Conservation (phyloP, 2,113 vertebrate species). For the Meleagris gallopavo region DNA sequence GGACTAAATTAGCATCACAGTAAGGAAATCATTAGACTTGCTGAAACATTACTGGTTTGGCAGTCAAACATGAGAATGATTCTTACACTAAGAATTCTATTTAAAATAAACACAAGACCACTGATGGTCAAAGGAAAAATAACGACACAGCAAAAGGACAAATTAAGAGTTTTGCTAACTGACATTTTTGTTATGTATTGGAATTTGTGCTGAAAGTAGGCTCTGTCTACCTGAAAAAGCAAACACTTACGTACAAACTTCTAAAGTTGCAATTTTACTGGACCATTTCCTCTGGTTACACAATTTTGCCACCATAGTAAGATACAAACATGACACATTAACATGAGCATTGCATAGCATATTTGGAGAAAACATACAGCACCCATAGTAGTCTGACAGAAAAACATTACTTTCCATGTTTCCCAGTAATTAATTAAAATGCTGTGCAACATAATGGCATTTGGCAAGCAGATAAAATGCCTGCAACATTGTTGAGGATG, state of each 20-base stretch:
- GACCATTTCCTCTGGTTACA: neutral
- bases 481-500: neutral
- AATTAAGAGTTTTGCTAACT: neutral
- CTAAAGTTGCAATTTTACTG: neutral
- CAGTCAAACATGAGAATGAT: neutral
- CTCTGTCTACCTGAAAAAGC: neutral
- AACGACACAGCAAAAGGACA: neutral
- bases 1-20: neutral
- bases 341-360: neutral
- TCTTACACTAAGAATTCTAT: neutral
- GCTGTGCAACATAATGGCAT: neutral
- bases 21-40: neutral
- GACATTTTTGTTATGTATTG: neutral
- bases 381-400: neutral
- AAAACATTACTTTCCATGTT: neutral
- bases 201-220: neutral
- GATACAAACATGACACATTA: neutral
- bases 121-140: neutral
- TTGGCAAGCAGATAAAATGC: conserved; percentile 16
- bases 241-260: neutral
- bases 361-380: neutral
- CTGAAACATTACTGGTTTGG: neutral
- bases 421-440: neutral
- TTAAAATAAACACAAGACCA: neutral
- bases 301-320: neutral